These are phyloP conservation scores for Stegophylla sp. DNA, from an alignment of 2,888 invertebrate species.

Conservation along the genomic window DNA sequence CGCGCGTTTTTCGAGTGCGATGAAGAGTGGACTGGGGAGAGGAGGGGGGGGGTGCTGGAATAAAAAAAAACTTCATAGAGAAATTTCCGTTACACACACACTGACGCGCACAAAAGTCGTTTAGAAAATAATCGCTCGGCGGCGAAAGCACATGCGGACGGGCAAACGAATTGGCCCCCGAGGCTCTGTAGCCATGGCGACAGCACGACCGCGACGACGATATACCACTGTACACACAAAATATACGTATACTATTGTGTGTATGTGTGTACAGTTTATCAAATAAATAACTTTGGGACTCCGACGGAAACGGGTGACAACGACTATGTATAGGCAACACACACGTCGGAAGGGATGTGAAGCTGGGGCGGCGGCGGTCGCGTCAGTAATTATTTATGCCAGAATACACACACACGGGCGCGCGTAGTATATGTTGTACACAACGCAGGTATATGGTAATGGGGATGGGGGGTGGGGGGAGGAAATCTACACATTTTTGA, in stretches of 20 bases:
- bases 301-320: constrained; percentile 37
- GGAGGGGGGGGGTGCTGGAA: too few relatives aligned
- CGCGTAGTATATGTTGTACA: too few relatives aligned
- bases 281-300: constrained; percentile 48
- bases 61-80: constrained; percentile 17
- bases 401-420: neutral
- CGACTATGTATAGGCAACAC: neutral
- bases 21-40: too few relatives aligned
- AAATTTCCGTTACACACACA: constrained; percentile 21
- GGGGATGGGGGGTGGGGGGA: too few relatives aligned
- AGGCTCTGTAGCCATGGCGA: constrained; percentile 40
- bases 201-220: constrained; percentile 29
- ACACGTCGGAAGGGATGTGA: constrained; percentile 13
- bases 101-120: constrained; percentile 31
- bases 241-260: neutral
- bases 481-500: too few relatives aligned
- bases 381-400: constrained; percentile 38
- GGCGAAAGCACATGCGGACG: neutral
- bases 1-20: too few relatives aligned
- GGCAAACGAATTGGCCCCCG: constrained; percentile 3
- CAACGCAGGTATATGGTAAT: too few relatives aligned
- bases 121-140: constrained; percentile 50
- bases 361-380: neutral
- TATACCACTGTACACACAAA: neutral
- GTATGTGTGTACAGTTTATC: constrained; percentile 26